Evolutionary conservation across 1,140 invertebrate genomes (phyloP).

Genomic region (Orussus abietinus): DNA sequence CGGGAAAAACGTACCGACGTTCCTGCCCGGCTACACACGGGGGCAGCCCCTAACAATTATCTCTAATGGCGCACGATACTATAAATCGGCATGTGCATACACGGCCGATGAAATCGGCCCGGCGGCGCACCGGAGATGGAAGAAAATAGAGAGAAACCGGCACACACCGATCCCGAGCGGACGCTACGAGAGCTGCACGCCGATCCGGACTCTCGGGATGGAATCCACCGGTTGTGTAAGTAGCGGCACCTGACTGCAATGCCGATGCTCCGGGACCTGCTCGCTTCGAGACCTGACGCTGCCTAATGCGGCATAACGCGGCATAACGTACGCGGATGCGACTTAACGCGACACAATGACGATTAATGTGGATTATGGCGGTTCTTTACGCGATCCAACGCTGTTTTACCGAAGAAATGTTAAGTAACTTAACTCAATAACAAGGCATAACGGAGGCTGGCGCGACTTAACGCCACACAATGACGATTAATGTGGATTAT

Average conservation of each 20-base stretch:
- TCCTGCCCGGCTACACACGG: no score
- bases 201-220: conserved; percentile 21
- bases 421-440: no score
- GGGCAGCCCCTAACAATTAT: conserved; percentile 50
- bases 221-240: conserved; percentile 45
- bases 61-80: conserved; percentile 48
- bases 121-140: conserved; percentile 17
- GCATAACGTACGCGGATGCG: not conserved
- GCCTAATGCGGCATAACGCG: not conserved
- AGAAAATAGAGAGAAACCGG: conserved; percentile 42
- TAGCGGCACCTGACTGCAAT: conserved; percentile 43
- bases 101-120: conserved; percentile 38
- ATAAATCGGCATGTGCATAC: conserved; percentile 46
- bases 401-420: no score
- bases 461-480: not conserved
- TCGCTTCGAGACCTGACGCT: conserved; percentile 9
- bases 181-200: conserved; percentile 6
- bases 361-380: not conserved
- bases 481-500: conserved; percentile 3
- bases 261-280: conserved; percentile 22
- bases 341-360: conserved; percentile 2
- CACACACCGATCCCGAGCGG: conserved; percentile 14
- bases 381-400: no score
- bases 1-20: no score
- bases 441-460: conserved; percentile 1